Conservation (phyloP, 2,113 vertebrate genomes). For the Anarhynchus alexandrinus region DNA sequence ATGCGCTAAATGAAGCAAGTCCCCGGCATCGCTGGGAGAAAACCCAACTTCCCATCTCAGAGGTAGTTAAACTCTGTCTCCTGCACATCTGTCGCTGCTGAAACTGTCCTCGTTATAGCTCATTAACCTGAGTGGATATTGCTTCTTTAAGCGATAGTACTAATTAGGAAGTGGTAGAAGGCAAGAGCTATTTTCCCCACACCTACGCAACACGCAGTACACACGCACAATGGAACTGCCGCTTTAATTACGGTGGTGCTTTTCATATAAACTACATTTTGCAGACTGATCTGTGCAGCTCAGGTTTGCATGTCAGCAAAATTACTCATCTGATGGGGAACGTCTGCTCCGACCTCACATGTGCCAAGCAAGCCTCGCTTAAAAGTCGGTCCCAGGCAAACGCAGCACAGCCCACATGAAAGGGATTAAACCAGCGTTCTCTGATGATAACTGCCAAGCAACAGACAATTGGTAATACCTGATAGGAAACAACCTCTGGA, state of each 20-base stretch:
- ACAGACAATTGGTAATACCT: fast-evolving
- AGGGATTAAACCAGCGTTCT: background rate
- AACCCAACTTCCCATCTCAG: background rate
- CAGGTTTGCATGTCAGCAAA: background rate
- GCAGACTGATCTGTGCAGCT: background rate
- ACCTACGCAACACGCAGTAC: background rate
- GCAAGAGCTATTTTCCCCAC: background rate
- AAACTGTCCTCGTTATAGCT: background rate
- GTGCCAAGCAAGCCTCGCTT: background rate
- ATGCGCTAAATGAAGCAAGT: background rate
- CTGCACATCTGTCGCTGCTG: fast-evolving
- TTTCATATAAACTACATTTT: background rate
- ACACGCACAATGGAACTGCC: background rate
- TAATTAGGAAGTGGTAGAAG: background rate
- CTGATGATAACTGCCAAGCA: background rate
- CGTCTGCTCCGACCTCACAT: fast-evolving
- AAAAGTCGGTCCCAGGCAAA: background rate
- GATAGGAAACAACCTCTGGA: background rate
- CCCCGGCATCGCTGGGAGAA: background rate
- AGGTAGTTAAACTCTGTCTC: background rate
- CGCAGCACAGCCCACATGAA: background rate
- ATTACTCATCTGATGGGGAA: background rate
- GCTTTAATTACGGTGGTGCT: background rate
- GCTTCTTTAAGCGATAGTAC: background rate
- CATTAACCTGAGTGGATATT: background rate